phyloP scores from a whole-genome alignment of 1,140 invertebrate genomes.

The Hormaphis cornu region DNA sequence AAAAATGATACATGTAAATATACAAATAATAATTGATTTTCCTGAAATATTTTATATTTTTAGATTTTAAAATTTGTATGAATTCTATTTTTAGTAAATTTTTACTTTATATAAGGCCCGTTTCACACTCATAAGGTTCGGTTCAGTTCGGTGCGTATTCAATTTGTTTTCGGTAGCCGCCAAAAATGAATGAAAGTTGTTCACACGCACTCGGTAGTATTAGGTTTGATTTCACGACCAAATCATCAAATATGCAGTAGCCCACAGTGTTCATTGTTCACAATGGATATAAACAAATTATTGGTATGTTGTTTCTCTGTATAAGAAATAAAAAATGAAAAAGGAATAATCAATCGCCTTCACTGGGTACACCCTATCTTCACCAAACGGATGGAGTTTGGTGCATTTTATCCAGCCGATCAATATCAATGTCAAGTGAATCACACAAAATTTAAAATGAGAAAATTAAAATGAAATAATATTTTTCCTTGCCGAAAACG shows the following conservation, averaged over 20 bases:
- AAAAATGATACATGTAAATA: conserved; percentile 6
- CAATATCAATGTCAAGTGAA: background rate
- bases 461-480: background rate
- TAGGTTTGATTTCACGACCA: background rate
- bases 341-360: background rate
- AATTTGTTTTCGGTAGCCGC: background rate
- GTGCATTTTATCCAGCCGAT: background rate
- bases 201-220: background rate
- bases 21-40: background rate
- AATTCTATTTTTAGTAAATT: no score
- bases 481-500: background rate
- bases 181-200: background rate
- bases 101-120: no score
- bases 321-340: background rate
- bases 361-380: background rate
- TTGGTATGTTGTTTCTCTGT: no score
- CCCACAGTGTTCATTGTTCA: no score
- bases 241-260: background rate
- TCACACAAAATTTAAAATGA: background rate
- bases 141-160: background rate
- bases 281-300: no score
- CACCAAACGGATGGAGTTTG: background rate
- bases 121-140: background rate
- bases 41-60: no score
- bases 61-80: no score